Evolutionary conservation across 2,797 vertebrate genomes (phyloP), one percentile per base, ranked within the genome.

Genomic region (Takifugu ocellatus): DNA sequence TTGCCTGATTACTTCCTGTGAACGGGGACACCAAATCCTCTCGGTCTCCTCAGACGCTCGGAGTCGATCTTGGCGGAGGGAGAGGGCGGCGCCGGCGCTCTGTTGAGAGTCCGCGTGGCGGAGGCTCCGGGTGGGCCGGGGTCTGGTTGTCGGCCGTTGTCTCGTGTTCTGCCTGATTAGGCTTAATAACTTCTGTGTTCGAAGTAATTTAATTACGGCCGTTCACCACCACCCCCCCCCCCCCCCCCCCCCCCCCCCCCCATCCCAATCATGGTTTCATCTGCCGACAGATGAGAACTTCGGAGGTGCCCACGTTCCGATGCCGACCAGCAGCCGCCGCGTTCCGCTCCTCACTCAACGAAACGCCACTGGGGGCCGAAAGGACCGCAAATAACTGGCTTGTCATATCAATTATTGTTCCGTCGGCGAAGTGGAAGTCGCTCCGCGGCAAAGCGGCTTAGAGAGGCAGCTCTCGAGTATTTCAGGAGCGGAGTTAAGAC

Each of bases 361-460:
- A 66, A 84, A 74, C 59, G 54, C 72, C 76, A 62, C 75, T 59
- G 46, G 63, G 61, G 68, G 70, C 69, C 69, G 63, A 68, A 75
- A 76, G 66, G 68, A 71, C n/a, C 66, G 79, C 68, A 81, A 85
- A 85, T 89, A 89, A 90, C 87, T 87, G 86, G 87, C 81, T 89
- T 91, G 89, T 92, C 88, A 90, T 85, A 87, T 90, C 86, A 89
- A 90, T 92, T 91, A 92, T 88, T 87, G 86, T 88, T 84, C 83
- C 83, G 77, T 74, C 74, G 83, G 74, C 87, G 87, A 86, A 88
- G 84, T 84, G 83, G 84, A 87, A 89, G 85, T 88, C 76, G 85
- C 89, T 90, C 87, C 78, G 83, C 82, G 79, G 82, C 72, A 89
- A 90, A 90, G 88, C 80, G 83, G 89, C 88, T 90, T 89, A 92